Conservation (phyloP, 2,888 invertebrate genomes). For the Petrophora chlorosata region DNA sequence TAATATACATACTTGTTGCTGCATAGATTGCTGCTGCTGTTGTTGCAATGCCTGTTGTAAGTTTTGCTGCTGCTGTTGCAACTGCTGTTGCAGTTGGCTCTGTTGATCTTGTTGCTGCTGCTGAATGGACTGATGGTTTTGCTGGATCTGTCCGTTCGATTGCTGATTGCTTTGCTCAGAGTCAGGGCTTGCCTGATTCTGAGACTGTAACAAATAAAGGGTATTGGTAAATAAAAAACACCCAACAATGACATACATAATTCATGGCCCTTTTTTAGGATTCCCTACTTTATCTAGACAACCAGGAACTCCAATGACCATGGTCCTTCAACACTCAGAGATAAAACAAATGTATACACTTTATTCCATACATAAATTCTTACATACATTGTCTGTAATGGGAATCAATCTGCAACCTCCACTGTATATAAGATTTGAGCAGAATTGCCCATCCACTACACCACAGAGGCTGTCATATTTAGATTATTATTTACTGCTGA, state of each 20-base stretch:
- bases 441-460: too few relatives aligned
- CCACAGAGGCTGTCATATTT: too few relatives aligned
- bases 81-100: conserved; percentile 72
- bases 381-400: too few relatives aligned
- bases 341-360: too few relatives aligned
- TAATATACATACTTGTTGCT: conserved; percentile 43
- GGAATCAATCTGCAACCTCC: too few relatives aligned
- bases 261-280: too few relatives aligned
- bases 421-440: too few relatives aligned
- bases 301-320: too few relatives aligned
- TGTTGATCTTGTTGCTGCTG: conserved; percentile 75
- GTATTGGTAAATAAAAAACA: not conserved
- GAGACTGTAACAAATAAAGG: conserved; percentile 69
- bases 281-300: too few relatives aligned
- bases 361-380: too few relatives aligned
- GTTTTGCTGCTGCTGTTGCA: conserved; percentile 55
- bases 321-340: too few relatives aligned
- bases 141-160: conserved; percentile 74
- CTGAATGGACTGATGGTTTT: conserved; percentile 66
- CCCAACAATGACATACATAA: not conserved
- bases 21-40: conserved; percentile 53
- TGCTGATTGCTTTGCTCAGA: conserved; percentile 76
- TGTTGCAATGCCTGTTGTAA: conserved; percentile 60
- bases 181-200: conserved; percentile 77
- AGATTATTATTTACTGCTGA: too few relatives aligned